Evolutionary conservation across 2,113 vertebrate species (phyloP).

Genomic region (Cinclus mexicanus): DNA sequence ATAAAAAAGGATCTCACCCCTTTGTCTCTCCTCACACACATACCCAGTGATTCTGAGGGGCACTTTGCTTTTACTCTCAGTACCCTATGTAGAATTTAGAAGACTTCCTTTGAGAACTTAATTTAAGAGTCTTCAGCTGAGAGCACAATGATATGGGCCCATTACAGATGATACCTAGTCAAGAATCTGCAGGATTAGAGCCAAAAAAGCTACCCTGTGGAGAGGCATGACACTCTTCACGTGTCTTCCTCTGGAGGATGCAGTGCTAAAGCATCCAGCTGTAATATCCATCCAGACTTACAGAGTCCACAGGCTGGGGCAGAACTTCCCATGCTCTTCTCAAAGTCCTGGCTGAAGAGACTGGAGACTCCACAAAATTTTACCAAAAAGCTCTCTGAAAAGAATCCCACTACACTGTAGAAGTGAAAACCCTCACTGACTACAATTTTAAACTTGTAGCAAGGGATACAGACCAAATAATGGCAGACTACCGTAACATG

Average conservation of each 20-base stretch:
- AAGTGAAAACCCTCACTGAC: background rate
- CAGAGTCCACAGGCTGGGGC: background rate
- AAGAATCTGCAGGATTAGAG: background rate
- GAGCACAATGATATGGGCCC: background rate
- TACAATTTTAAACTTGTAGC: background rate
- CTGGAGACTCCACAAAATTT: background rate
- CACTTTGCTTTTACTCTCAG: background rate
- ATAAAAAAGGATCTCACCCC: background rate
- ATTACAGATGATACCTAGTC: background rate
- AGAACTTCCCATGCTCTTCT: background rate
- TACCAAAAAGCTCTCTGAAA: background rate
- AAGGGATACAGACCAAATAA: background rate
- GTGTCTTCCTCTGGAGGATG: background rate
- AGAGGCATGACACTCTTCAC: background rate
- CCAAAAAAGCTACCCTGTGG: background rate
- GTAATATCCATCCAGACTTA: background rate
- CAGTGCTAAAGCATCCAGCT: background rate
- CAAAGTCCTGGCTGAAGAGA: background rate
- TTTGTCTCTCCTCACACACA: background rate
- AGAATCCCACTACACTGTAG: background rate
- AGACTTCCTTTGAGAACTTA: background rate
- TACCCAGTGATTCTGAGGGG: background rate
- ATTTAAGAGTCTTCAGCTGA: background rate
- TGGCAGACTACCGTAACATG: background rate
- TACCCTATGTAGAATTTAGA: background rate